Conservation (phyloP, 2,888 invertebrate species). For the Aplocera efformata region DNA sequence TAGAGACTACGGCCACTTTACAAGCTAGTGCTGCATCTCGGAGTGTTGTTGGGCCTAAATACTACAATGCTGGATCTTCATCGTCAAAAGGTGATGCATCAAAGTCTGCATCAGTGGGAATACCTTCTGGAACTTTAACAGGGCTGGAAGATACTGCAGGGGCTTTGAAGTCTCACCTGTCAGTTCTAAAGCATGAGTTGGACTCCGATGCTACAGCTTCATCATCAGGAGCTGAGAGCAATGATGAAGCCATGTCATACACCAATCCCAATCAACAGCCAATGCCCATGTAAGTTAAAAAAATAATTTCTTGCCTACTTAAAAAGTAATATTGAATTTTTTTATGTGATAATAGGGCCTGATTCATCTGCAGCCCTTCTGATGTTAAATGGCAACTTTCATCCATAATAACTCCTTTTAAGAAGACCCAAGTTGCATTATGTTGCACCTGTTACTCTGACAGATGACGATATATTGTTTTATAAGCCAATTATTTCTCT, state of each 20-base stretch:
- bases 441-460: too few species aligned
- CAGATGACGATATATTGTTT: too few species aligned
- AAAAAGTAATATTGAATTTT: too few species aligned
- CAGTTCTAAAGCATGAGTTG: slow-evolving; percentile 86
- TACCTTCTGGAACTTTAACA: slow-evolving; percentile 83
- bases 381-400: too few species aligned
- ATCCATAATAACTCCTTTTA: too few species aligned
- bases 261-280: slow-evolving; percentile 88
- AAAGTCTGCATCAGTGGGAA: slow-evolving; percentile 80
- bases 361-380: too few species aligned
- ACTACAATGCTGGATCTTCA: slow-evolving; percentile 79
- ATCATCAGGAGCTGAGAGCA: slow-evolving; percentile 96
- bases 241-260: slow-evolving; percentile 91
- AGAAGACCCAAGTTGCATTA: too few species aligned
- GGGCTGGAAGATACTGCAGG: slow-evolving; percentile 87
- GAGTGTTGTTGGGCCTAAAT: slow-evolving; percentile 59
- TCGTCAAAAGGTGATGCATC: slow-evolving; percentile 89
- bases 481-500: too few species aligned
- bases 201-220: slow-evolving; percentile 97
- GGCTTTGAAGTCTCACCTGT: slow-evolving; percentile 85
- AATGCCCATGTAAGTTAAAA: slow-evolving; percentile 91
- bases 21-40: slow-evolving; percentile 68
- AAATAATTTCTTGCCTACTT: too few species aligned
- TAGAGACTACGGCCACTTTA: slow-evolving; percentile 66
- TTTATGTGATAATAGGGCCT: too few species aligned